These are phyloP conservation scores for Hirtodrosophila duncani DNA, from an alignment of 2,888 invertebrate species.

Conservation along the genomic window DNA sequence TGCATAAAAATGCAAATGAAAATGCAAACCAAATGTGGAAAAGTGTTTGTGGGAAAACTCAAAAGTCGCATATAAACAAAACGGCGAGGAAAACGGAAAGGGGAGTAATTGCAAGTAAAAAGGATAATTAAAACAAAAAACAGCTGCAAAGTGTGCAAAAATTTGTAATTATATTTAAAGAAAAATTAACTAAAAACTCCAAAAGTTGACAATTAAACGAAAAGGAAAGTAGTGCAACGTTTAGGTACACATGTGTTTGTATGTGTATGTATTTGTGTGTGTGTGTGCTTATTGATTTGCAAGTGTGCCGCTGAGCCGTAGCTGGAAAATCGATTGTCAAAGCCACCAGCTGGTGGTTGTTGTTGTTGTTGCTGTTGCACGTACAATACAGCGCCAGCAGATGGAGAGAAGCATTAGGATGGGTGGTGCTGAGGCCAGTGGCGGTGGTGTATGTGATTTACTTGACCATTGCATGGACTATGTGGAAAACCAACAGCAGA, in stretches of 20 bases:
- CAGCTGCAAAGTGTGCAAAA: neutral
- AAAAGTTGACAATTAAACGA: slow-evolving; percentile 3
- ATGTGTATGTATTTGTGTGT: slow-evolving; percentile 14
- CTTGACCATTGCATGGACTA: slow-evolving; percentile 60
- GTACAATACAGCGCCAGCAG: too few species aligned
- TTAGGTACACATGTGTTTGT: neutral
- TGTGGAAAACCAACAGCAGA: slow-evolving; percentile 52
- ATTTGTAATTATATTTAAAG: slow-evolving; percentile 1
- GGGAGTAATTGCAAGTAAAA: neutral
- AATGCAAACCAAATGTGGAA: neutral
- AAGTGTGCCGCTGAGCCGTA: slow-evolving; percentile 50
- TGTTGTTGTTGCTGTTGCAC: slow-evolving; percentile 26
- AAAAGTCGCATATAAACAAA: neutral
- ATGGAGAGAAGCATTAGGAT: neutral
- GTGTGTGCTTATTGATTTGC: slow-evolving; percentile 37
- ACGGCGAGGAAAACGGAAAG: neutral
- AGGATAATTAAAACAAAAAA: neutral
- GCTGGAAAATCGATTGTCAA: slow-evolving; percentile 73
- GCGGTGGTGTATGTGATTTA: slow-evolving; percentile 39
- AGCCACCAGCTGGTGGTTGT: slow-evolving; percentile 60
- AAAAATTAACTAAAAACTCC: neutral
- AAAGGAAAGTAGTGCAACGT: slow-evolving; percentile 46
- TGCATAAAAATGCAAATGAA: neutral
- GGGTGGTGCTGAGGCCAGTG: slow-evolving; percentile 28
- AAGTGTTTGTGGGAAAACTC: neutral